Evolutionary conservation across 1,140 invertebrate species (phyloP).

Genomic region (Macrobrachium nipponense): DNA sequence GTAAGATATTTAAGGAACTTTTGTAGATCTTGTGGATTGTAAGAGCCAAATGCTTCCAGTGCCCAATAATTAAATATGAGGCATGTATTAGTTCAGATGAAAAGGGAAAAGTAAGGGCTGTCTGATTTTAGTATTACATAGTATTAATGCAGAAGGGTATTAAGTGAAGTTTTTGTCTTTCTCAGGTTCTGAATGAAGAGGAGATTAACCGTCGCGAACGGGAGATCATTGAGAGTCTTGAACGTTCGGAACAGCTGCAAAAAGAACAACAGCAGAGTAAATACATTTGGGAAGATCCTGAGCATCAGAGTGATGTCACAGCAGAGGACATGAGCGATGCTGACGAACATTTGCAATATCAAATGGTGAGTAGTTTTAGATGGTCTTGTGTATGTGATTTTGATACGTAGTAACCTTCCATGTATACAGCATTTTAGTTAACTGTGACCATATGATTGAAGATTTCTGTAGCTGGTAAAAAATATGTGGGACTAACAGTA

Average conservation of each 20-base stretch:
- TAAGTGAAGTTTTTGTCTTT: not conserved
- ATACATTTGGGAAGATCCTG: slow-evolving; percentile 69
- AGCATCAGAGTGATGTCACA: slow-evolving; percentile 41
- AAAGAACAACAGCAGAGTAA: slow-evolving; percentile 69
- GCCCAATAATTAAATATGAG: no score
- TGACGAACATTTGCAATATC: slow-evolving; percentile 46
- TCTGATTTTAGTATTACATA: no score
- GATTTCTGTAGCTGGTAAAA: no score
- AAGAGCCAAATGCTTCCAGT: no score
- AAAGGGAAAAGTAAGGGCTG: no score
- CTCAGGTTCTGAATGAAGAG: slow-evolving; percentile 68
- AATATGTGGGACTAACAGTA: no score
- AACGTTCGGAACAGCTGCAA: slow-evolving; percentile 72
- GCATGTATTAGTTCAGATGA: no score
- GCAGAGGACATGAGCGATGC: slow-evolving; percentile 4
- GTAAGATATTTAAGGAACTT: no score
- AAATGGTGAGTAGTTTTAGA: slow-evolving; percentile 28
- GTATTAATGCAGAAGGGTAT: no score
- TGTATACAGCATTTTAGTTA: no score
- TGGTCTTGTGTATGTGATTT: not conserved
- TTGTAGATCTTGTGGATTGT: no score
- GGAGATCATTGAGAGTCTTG: slow-evolving; percentile 79
- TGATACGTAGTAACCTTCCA: not conserved
- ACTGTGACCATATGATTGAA: no score
- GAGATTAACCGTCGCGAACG: slow-evolving; percentile 79